Percentiles rank a stretch among this genome's conserved stretches.
Evolutionary conservation across 2,888 invertebrate genomes (phyloP).

Genomic region (Phragmatobia fuliginosa): DNA sequence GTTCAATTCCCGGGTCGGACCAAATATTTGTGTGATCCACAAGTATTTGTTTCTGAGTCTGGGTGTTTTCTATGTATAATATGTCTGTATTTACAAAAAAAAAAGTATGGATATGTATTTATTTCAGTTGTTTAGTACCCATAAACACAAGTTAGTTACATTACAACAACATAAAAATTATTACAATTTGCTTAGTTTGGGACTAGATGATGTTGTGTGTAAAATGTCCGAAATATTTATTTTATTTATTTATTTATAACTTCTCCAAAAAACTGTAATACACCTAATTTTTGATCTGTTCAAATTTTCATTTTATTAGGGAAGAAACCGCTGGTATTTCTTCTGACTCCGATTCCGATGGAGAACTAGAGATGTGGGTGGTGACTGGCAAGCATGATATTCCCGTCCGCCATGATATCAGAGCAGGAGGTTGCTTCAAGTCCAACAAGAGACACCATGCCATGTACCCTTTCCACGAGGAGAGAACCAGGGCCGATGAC

Average conservation of each 20-base stretch:
- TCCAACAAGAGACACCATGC: conserved; percentile 96
- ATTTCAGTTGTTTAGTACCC: no score
- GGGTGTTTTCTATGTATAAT: no score
- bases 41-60: no score
- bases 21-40: no score
- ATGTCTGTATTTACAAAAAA: no score
- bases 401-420: conserved; percentile 91
- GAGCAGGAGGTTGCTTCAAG: conserved; percentile 84
- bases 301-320: conserved; percentile 63
- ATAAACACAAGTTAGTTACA: no score
- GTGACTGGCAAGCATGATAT: conserved; percentile 96
- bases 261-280: no score
- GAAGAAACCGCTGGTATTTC: conserved; percentile 90
- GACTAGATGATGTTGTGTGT: no score
- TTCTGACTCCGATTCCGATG: conserved; percentile 92
- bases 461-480: conserved; percentile 98
- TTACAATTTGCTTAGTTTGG: no score
- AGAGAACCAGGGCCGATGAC: conserved; percentile 96
- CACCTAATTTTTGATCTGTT: neutral
- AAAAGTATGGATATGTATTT: no score
- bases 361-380: conserved; percentile 94
- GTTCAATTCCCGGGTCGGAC: no score
- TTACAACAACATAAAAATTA: no score
- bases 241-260: neutral
- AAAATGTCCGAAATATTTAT: neutral